A percentile compares a stretch with the other conserved stretches of the same genome.
Evolutionary conservation across 2,888 invertebrate genomes (phyloP).

Genomic region (Archips xylosteana): DNA sequence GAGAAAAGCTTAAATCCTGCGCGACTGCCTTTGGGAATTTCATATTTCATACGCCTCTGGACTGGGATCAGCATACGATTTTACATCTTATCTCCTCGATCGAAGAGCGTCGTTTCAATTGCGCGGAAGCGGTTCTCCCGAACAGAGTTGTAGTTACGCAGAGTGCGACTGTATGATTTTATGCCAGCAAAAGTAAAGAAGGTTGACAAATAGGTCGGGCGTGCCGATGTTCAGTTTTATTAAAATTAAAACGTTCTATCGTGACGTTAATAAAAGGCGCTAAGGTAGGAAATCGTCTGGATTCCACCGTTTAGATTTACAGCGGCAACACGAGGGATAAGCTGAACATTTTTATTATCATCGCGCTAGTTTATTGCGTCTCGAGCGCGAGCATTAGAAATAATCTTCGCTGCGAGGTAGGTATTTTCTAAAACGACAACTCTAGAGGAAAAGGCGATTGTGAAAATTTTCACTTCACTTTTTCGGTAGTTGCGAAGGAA

Average conservation of each 20-base stretch:
- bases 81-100: constrained; percentile 78
- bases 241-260: constrained; percentile 83
- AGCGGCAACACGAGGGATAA: constrained; percentile 74
- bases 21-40: constrained; percentile 71
- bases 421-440: constrained; percentile 63
- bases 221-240: constrained; percentile 84
- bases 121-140: constrained; percentile 52
- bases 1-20: constrained; percentile 81
- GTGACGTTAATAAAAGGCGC: constrained; percentile 77
- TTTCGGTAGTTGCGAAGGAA: constrained; percentile 40
- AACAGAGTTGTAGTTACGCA: constrained; percentile 68
- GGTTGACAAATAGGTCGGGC: constrained; percentile 85
- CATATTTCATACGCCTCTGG: constrained; percentile 73
- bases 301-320: constrained; percentile 69
- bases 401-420: constrained; percentile 70
- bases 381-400: constrained; percentile 78
- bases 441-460: constrained; percentile 53
- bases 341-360: constrained; percentile 82
- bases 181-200: constrained; percentile 84
- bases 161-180: constrained; percentile 82
- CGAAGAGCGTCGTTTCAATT: constrained; percentile 76
- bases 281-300: constrained; percentile 73
- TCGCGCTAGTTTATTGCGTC: constrained; percentile 79
- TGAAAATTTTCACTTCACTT: constrained; percentile 53
- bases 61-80: constrained; percentile 75